Evolutionary conservation across 2,888 invertebrate species (phyloP).

Genomic region (Diadegma fenestrale): DNA sequence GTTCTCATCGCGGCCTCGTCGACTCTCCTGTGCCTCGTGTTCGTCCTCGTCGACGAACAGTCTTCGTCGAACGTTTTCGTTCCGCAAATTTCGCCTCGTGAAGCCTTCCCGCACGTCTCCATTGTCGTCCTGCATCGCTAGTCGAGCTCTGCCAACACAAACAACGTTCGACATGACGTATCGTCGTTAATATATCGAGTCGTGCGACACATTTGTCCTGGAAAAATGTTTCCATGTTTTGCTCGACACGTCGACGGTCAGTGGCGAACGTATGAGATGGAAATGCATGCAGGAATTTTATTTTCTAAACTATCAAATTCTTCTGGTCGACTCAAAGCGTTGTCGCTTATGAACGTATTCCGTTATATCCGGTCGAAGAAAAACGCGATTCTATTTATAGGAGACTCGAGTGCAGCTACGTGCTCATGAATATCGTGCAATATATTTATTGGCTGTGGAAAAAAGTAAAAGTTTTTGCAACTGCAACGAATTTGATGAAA

Average conservation of each 20-base stretch:
- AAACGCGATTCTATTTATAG: constrained; percentile 1
- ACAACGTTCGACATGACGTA: constrained; percentile 7
- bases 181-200: not conserved
- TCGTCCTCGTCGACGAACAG: constrained; percentile 83
- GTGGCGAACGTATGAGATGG: not conserved
- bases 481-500: not conserved
- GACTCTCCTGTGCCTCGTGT: constrained; percentile 52
- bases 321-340: constrained; percentile 75
- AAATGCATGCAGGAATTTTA: not conserved
- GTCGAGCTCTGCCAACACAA: constrained; percentile 76
- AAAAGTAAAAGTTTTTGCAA: not conserved
- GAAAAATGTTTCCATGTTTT: constrained; percentile 4
- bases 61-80: constrained; percentile 83
- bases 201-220: not conserved
- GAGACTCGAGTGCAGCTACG: not conserved
- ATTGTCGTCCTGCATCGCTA: constrained; percentile 80
- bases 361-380: constrained; percentile 75
- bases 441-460: not conserved
- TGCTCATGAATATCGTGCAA: not conserved
- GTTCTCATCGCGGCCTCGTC: constrained; percentile 71
- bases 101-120: constrained; percentile 74
- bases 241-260: not conserved
- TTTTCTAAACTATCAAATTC: constrained; percentile 60
- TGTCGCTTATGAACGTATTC: constrained; percentile 73
- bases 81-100: constrained; percentile 58